Percentiles rank a stretch among this genome's conserved stretches.
Conservation (phyloP, 2,888 invertebrate species). For the Pteria penguin region DNA sequence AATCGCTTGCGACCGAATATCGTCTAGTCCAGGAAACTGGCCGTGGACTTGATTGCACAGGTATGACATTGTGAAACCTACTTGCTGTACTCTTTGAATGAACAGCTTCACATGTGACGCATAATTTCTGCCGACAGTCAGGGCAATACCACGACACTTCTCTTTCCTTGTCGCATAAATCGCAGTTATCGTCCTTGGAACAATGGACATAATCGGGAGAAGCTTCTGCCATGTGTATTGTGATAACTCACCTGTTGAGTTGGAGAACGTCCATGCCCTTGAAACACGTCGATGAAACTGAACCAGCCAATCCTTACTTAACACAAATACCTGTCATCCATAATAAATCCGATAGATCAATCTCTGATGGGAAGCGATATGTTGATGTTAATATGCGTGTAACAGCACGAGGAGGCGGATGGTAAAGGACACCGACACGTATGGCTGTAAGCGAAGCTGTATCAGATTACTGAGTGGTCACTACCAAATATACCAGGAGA, state of each 20-base stretch:
- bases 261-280: no score
- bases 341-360: no score
- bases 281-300: no score
- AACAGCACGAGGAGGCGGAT: no score
- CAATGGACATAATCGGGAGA: background rate
- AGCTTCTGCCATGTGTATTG: slow-evolving; percentile 14
- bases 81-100: slow-evolving; percentile 24
- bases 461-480: no score
- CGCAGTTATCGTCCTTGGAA: slow-evolving; percentile 1
- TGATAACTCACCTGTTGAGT: background rate
- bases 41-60: background rate
- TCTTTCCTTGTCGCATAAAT: slow-evolving; percentile 8
- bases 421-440: no score
- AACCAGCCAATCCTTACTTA: no score
- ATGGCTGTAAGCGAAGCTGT: no score
- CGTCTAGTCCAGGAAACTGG: background rate
- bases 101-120: slow-evolving; percentile 11
- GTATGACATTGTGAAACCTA: slow-evolving; percentile 2
- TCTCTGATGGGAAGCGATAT: no score
- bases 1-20: slow-evolving; percentile 3
- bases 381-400: no score
- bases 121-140: slow-evolving; percentile 22
- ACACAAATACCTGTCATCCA: no score
- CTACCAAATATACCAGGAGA: no score
- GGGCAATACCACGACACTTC: slow-evolving; percentile 10